A percentile compares a stretch with the other conserved stretches of the same genome.
Conservation (phyloP, 1,140 invertebrate genomes). For the Littorina saxatilis region DNA sequence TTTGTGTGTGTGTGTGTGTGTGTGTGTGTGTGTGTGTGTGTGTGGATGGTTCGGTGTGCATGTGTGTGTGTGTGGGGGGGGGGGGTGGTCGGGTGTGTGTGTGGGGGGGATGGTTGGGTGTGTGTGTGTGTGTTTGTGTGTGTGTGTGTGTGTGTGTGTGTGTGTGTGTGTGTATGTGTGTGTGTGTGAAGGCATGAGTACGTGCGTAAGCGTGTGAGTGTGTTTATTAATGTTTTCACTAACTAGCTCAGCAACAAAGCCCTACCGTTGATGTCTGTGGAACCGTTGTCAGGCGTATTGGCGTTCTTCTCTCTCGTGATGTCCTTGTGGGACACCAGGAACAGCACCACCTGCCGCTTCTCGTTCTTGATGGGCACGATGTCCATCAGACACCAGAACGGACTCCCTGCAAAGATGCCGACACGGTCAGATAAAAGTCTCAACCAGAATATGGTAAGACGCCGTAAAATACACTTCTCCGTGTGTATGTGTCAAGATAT, state of each 20-base stretch:
- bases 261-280: conserved; percentile 49
- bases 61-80: too few relatives aligned
- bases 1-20: conserved; percentile 6
- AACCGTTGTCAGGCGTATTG: conserved; percentile 26
- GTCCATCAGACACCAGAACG: conserved; percentile 97
- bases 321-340: conserved; percentile 97
- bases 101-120: too few relatives aligned
- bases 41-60: too few relatives aligned
- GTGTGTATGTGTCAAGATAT: too few relatives aligned
- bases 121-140: too few relatives aligned
- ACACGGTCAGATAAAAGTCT: not conserved
- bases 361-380: conserved; percentile 99
- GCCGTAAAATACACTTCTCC: too few relatives aligned
- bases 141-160: not conserved
- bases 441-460: too few relatives aligned
- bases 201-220: conserved; percentile 9
- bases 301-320: conserved; percentile 90
- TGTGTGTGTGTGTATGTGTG: not conserved
- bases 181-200: not conserved
- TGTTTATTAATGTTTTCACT: not conserved
- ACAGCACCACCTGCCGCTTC: conserved; percentile 96
- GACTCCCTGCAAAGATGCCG: conserved; percentile 81
- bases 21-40: too few relatives aligned
- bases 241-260: not conserved
- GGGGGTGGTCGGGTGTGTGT: too few relatives aligned